Percentiles rank a stretch among this genome's conserved stretches.
Evolutionary conservation across 1,140 invertebrate species (phyloP).

Genomic region (Lordiphosa stackelbergi): DNA sequence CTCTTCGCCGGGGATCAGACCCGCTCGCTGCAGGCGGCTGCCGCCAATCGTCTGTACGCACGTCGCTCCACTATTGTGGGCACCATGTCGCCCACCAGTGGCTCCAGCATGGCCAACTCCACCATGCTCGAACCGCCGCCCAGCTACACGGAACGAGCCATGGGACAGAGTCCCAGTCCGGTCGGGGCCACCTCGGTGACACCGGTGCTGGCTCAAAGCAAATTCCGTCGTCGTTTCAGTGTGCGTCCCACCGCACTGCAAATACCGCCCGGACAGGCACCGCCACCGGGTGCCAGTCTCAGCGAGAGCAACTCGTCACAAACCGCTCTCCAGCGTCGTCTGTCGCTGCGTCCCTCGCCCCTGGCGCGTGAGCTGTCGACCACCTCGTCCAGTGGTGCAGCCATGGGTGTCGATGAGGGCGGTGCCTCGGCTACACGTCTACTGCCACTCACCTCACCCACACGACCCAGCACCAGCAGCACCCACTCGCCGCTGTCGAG

Average conservation of each 20-base stretch:
- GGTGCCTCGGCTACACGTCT: slow-evolving; percentile 41
- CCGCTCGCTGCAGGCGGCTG: slow-evolving; percentile 43
- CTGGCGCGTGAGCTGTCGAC: slow-evolving; percentile 57
- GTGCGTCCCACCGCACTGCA: slow-evolving; percentile 71
- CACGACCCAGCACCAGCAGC: slow-evolving; percentile 64
- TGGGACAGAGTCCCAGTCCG: not conserved
- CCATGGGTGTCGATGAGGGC: slow-evolving; percentile 26
- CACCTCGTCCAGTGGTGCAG: slow-evolving; percentile 26
- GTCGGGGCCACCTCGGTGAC: slow-evolving; percentile 1
- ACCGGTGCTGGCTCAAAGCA: slow-evolving; percentile 21
- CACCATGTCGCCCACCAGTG: slow-evolving; percentile 47
- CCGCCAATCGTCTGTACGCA: slow-evolving; percentile 65
- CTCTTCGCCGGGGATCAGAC: slow-evolving; percentile 63
- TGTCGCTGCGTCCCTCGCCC: slow-evolving; percentile 72
- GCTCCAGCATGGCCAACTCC: slow-evolving; percentile 3
- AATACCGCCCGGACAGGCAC: slow-evolving; percentile 72
- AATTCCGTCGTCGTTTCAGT: slow-evolving; percentile 73
- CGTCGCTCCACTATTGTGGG: slow-evolving; percentile 71
- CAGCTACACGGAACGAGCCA: slow-evolving; percentile 52
- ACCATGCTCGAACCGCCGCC: slow-evolving; percentile 61
- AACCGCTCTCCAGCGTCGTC: slow-evolving; percentile 63
- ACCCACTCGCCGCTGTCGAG: slow-evolving; percentile 72
- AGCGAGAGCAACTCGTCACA: slow-evolving; percentile 40
- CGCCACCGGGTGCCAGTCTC: slow-evolving; percentile 56
- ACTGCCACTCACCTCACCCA: slow-evolving; percentile 35